phyloP scores from a whole-genome alignment of 2,113 vertebrate genomes.

The Cavia aperea region DNA sequence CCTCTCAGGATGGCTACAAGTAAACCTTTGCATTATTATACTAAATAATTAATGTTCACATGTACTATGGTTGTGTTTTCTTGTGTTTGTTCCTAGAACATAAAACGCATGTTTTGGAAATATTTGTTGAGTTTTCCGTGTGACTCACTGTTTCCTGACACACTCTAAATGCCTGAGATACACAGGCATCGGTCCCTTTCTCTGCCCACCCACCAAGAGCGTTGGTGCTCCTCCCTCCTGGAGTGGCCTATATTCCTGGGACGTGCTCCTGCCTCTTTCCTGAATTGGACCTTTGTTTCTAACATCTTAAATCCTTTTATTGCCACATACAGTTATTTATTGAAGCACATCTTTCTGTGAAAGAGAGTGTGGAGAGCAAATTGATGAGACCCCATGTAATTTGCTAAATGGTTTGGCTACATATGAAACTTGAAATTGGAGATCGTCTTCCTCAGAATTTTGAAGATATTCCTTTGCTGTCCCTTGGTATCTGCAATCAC shows the following conservation, averaged over 20 bases:
- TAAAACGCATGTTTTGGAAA: conserved; percentile 18
- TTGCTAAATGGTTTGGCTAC: conserved; percentile 8
- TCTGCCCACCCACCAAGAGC: background rate
- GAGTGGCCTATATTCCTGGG: background rate
- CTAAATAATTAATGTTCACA: background rate
- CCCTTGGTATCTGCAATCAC: background rate
- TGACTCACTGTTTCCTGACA: background rate
- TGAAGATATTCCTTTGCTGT: background rate
- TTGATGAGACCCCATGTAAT: conserved; percentile 4
- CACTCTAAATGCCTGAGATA: background rate
- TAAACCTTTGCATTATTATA: background rate
- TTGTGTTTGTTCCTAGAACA: background rate
- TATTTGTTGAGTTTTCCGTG: background rate
- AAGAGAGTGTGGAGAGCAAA: background rate
- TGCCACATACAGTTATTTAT: background rate
- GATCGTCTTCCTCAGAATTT: conserved; percentile 28
- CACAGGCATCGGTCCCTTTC: background rate
- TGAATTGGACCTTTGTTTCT: background rate
- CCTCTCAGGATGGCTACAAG: background rate
- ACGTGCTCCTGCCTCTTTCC: background rate
- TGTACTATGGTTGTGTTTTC: conserved; percentile 1
- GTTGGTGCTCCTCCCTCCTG: background rate
- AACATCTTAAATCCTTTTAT: background rate
- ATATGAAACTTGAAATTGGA: conserved; percentile 20
- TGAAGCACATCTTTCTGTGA: background rate